Base-by-base conservation (phyloP, 64 coral and sea anemone species). In the Cladopsammia gracilis region DNA sequence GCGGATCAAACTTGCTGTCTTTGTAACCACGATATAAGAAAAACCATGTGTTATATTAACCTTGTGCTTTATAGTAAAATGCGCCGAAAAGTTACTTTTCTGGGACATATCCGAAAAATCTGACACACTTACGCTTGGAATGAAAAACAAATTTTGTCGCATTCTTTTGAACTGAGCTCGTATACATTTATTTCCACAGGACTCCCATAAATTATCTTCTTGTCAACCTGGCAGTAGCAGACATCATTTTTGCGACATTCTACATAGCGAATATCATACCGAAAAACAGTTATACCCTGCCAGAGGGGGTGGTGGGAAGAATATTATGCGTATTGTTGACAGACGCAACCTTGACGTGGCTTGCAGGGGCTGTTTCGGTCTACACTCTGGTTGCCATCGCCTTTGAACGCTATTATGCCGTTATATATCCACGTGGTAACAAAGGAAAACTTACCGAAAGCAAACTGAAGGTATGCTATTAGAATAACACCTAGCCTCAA, bases 121-220 rank as follows among this genome's bases (percentile, higher is more conserved):
- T 34, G 2, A 34, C 34, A 34, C 34, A 34, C 34, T 34, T 34
- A 34, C 34, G 34, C 34, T 34, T 34, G 34, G 34, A 34, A 34
- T 34, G 2, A 34, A 34, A 34, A 34, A 34, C 34, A 34, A 34
- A 34, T 34, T 34, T 34, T 34, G 34, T 34, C 0, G 34, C 34
- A 34, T 34, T 34, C 2, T 34, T 56, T 56, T 56, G 3, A 56
- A 12, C 12, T 56, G 12, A 56, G 53, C 53, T 56, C 7, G 12
- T 56, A 56, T 10, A 56, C 0, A 3, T 56, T 56, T 10, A 10
- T 56, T 56, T 56, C 7, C 53, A 18, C 19, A 75, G 71, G 46
- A 48, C 13, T 75, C 71, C 71, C 13, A 75, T 75, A 6, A 75
- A 75, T 34, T 75, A 75, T 75, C 46, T 75, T 19, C 71, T 75